Base-by-base conservation (phyloP, 2,797 vertebrate genomes). In the Mormyrops attenuatus region DNA sequence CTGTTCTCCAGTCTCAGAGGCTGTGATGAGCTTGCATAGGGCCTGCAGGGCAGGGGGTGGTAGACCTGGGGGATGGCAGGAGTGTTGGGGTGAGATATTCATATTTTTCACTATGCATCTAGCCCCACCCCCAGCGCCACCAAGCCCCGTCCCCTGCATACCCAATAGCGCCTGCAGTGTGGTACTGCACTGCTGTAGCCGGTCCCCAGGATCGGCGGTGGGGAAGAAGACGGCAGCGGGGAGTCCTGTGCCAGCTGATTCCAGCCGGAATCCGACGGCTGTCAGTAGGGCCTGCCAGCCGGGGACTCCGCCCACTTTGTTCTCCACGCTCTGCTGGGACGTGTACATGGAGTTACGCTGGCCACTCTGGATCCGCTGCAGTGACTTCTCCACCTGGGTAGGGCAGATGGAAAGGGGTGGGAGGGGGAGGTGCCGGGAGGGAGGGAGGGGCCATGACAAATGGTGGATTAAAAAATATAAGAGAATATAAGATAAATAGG, bases 281-380 rank as follows among this genome's bases (percentile, higher is more conserved):
- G 97, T 98, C 89, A 99, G 96, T 9, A 99, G 96, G 0, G 97
- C 96, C 95, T 99, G 98, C 98, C 98, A 99, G 86, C 98, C 98
- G 0, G 98, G 98, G 5, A 98, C 97, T 5, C 98, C 98, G 0
- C 98, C 96, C 91, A 98, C 98, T 93, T 99, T 99, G 47, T 99
- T 99, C 95, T 99, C 98, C 8, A 99, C 97, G 0, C 98, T 99
- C 85, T 98, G 98, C 60, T 99, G 98, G 0, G 98, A 99, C 0
- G 98, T 99, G 92, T 99, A 99, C 98, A 99, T 99, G 63, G 98
- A 97, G 66, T 99, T 99, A 91, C 96, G 97, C 94, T 99, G 98
- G 82, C 98, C 97, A 0, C 97, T 97, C 95, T 99, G 98, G 92
- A 99, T 99, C 55, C 98, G 96, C 95, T 99, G 98, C 93, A 99